Evolutionary conservation across 2,113 vertebrate species (phyloP), one percentile per base, ranked within the genome.

Genomic region (Apteryx owenii): DNA sequence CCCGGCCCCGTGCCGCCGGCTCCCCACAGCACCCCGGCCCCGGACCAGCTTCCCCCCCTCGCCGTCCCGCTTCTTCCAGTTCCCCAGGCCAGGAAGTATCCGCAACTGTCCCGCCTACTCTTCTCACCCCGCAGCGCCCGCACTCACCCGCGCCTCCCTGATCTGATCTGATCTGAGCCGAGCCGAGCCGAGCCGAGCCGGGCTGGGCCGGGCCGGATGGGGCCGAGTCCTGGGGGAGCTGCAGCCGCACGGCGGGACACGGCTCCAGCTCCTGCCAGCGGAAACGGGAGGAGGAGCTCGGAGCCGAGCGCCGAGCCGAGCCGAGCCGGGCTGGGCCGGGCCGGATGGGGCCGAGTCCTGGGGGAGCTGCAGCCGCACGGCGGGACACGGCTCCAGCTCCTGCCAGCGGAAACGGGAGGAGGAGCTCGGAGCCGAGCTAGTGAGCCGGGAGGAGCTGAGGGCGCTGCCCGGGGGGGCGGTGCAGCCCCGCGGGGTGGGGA

Each of bases 371-470:
- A 36, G 38, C 38, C 3, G 44, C 65, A 64, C n/a, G 2, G 65
- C 82, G 28, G 44, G 82, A 93, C 93, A 31, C 89, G 64, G 88
- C 71, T 79, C 79, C 84, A 11, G 92, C 97, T 82, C 38, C 96
- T 48, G 73, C 97, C 96, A 97, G 97, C 98, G 98, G 98, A 98
- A 98, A 97, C 97, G 62, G 94, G 96, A 95, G 98, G 97, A 97
- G 97, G 97, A 94, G 94, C 91, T 68, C 48, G 88, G 80, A 71
- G 81, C 69, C 46, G 86, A 89, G 44, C 60, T 83, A 60, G 92
- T 53, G 80, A 92, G 89, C 69, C 77, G 95, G 96, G 95, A 90
- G 96, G 96, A 96, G 96, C 95, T 58, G 87, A 86, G 94, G 91
- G 91, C 44, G 73, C 61, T 66, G 87, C 91, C 89, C 96, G 84